Evolutionary conservation across 2,113 vertebrate genomes (phyloP), one percentile per base, ranked within the genome.

Genomic region (Gopherus evgoodei): DNA sequence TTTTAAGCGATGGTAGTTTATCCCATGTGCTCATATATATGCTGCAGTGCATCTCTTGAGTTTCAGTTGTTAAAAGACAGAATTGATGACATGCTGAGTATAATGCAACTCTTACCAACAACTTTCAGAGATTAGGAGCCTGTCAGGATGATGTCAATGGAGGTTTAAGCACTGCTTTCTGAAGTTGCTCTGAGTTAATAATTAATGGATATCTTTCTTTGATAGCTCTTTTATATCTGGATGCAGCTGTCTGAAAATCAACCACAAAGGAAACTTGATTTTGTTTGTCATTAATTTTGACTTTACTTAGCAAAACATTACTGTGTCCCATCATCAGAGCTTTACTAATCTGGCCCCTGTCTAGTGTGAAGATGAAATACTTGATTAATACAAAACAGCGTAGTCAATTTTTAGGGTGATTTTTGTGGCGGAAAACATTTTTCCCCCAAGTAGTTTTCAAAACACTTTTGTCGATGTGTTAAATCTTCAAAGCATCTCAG

Each of bases 101-200:
- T 94, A 98, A 98, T 94, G 92, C 97, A 96, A 98, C 97, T 98
- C 97, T 97, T 93, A 98, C 97, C 97, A 98, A 93, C 95, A 97
- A 98, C 97, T 98, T 95, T 50, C 93, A 0, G 12, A 98, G 97
- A 98, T 98, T 97, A 98, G 92, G 96, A 97, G 95, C 29, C 97
- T 94, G 95, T 97, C 96, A 97, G 98, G 88, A 97, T 92, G 97
- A 92, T 98, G 98, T 98, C 98, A 98, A 90, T 95, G 97, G 95
- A 97, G 96, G 96, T 98, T 98, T 98, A 98, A 97, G 97, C 97
- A 96, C 96, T 44, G 98, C 97, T 98, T 98, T 98, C 98, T 98
- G 97, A 98, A 98, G 98, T 98, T 97, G 96, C 96, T 98, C 94
- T 44, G 96, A 98, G 98, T 98, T 98, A 98, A 98, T 98, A 98